Percentiles rank a stretch among this genome's conserved stretches.
Conservation (phyloP, 2,888 invertebrate genomes). For the Meghimatium bilineatum region DNA sequence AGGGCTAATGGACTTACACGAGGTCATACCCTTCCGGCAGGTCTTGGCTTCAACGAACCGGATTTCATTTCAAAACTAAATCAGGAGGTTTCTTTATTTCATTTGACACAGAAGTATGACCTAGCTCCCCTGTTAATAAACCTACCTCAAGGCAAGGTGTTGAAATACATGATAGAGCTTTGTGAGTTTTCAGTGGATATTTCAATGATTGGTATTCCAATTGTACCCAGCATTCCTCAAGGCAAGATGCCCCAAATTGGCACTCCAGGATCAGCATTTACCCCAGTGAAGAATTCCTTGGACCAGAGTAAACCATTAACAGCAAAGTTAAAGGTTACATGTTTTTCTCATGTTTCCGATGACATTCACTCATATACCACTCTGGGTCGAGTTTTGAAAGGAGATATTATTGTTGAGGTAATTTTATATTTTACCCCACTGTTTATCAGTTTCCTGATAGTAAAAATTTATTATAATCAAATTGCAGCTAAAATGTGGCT, state of each 20-base stretch:
- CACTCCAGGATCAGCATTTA: slow-evolving; percentile 68
- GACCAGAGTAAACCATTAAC: slow-evolving; percentile 34
- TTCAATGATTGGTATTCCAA: slow-evolving; percentile 26
- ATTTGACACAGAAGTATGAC: slow-evolving; percentile 64
- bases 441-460: too few relatives aligned
- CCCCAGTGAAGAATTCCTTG: slow-evolving; percentile 55
- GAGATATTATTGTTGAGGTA: slow-evolving; percentile 43
- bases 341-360: slow-evolving; percentile 11
- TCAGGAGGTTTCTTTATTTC: slow-evolving; percentile 61
- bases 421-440: too few relatives aligned
- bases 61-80: slow-evolving; percentile 15
- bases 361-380: slow-evolving; percentile 31
- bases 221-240: slow-evolving; percentile 51
- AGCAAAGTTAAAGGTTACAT: slow-evolving; percentile 33
- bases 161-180: slow-evolving; percentile 33
- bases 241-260: slow-evolving; percentile 61
- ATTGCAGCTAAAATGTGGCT: too few relatives aligned
- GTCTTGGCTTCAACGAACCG: slow-evolving; percentile 47
- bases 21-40: slow-evolving; percentile 52
- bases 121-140: slow-evolving; percentile 59
- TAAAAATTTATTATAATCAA: too few relatives aligned
- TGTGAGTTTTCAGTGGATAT: slow-evolving; percentile 41
- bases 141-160: slow-evolving; percentile 53
- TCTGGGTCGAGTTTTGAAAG: slow-evolving; percentile 27
- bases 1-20: slow-evolving; percentile 49